Evolutionary conservation across 2,888 invertebrate species (phyloP).

Genomic region (Nowickia ferox): DNA sequence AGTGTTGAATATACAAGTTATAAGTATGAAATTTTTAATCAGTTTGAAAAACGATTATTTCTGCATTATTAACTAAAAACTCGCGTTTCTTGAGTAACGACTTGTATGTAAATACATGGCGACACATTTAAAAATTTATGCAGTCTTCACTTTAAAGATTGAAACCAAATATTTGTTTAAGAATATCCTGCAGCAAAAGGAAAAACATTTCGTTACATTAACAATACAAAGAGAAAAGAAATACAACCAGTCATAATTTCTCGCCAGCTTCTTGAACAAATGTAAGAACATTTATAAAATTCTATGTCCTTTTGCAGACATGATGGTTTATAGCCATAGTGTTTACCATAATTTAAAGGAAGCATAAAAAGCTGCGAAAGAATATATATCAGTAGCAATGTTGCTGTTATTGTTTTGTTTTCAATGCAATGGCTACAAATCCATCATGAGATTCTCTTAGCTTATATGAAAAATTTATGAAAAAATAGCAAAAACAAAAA

Average conservation of each 20-base stretch:
- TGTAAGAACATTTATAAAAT: conserved; percentile 32
- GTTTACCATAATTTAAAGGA: conserved; percentile 1
- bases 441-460: conserved; percentile 48
- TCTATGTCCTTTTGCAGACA: neutral
- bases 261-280: neutral
- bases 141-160: neutral
- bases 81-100: no score
- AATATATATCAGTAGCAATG: conserved; percentile 12
- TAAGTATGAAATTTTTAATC: no score
- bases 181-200: conserved; percentile 16
- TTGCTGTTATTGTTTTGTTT: neutral
- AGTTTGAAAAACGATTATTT: no score
- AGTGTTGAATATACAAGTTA: no score
- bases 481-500: conserved; percentile 5
- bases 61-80: no score
- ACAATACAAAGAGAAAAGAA: conserved; percentile 4
- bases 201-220: neutral
- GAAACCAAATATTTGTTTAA: conserved; percentile 12
- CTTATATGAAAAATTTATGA: conserved; percentile 1
- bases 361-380: conserved; percentile 11
- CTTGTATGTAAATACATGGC: no score
- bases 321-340: neutral
- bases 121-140: neutral
- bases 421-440: conserved; percentile 39
- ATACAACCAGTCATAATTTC: conserved; percentile 25